phyloP scores from a whole-genome alignment of 1,140 invertebrate species.

The Penaeus vannamei region DNA sequence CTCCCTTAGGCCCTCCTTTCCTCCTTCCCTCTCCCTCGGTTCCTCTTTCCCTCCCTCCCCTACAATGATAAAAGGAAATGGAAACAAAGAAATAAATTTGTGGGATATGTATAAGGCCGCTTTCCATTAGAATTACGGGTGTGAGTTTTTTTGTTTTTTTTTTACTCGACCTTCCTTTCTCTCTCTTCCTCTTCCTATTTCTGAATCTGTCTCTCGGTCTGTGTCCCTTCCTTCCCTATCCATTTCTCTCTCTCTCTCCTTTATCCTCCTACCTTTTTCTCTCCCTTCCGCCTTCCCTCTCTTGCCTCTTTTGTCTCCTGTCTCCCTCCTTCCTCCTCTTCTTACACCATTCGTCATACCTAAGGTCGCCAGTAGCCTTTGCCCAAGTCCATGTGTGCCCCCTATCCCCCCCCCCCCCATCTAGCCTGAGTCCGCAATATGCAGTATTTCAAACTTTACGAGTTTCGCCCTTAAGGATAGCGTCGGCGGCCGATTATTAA shows the following conservation, averaged over 20 bases:
- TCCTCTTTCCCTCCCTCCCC: not conserved
- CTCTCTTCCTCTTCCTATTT: conserved; percentile 9
- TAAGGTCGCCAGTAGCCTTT: too few species aligned
- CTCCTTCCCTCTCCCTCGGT: not conserved
- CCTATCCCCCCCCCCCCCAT: not conserved
- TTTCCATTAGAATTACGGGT: not conserved
- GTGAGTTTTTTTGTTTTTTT: not conserved
- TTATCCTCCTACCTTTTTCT: not conserved
- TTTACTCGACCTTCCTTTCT: not conserved
- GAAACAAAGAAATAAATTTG: too few species aligned
- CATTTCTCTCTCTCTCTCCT: not conserved
- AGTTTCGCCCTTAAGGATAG: too few species aligned
- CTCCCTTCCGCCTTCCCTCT: not conserved
- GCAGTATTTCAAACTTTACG: too few species aligned
- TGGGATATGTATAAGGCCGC: not conserved
- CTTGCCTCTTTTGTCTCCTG: not conserved
- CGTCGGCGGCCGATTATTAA: too few species aligned
- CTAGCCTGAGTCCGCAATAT: too few species aligned
- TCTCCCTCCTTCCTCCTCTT: not conserved
- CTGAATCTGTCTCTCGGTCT: not conserved
- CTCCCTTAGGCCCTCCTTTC: not conserved
- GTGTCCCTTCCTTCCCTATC: not conserved
- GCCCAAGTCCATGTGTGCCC: too few species aligned
- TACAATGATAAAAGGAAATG: not conserved
- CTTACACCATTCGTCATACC: not conserved